Percentiles rank a stretch among this genome's conserved stretches.
These are phyloP conservation scores for Alca torda DNA, from an alignment of 2,797 vertebrate genomes.

Conservation along the genomic window DNA sequence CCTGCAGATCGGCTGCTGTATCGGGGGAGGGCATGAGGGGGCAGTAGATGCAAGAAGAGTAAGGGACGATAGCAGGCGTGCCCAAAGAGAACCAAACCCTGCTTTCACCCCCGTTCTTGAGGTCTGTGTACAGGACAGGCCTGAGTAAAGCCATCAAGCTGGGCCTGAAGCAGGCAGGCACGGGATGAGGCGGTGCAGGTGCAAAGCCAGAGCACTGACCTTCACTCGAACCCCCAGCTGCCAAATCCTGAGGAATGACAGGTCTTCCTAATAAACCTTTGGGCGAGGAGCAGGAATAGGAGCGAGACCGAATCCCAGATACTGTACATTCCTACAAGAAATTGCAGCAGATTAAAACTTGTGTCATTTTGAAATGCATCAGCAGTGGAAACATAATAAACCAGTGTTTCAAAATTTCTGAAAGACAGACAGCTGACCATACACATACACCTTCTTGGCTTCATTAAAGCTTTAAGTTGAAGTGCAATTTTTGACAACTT, in stretches of 20 bases:
- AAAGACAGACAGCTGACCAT: background rate
- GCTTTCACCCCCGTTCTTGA: rapidly evolving
- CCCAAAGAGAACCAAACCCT: rapidly evolving
- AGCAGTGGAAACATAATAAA: background rate
- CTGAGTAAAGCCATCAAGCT: background rate
- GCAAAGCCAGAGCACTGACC: conserved; percentile 60
- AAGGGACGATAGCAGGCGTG: rapidly evolving
- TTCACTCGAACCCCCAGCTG: conserved; percentile 59
- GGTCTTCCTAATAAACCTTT: conserved; percentile 84
- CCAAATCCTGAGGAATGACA: conserved; percentile 73
- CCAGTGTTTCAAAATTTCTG: background rate
- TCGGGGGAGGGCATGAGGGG: rapidly evolving
- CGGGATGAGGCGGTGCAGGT: background rate
- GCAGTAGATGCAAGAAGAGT: background rate
- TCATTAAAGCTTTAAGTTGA: background rate
- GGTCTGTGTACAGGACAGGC: background rate
- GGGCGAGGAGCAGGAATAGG: conserved; percentile 92
- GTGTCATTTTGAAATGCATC: background rate
- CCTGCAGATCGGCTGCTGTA: background rate
- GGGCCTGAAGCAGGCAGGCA: background rate
- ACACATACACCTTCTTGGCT: rapidly evolving
- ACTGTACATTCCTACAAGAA: conserved; percentile 76
- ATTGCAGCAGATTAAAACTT: background rate
- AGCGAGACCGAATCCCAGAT: conserved; percentile 86
- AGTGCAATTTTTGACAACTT: background rate